phyloP scores from a whole-genome alignment of 2,797 vertebrate species.

The Pseudotriccus pelzelni region DNA sequence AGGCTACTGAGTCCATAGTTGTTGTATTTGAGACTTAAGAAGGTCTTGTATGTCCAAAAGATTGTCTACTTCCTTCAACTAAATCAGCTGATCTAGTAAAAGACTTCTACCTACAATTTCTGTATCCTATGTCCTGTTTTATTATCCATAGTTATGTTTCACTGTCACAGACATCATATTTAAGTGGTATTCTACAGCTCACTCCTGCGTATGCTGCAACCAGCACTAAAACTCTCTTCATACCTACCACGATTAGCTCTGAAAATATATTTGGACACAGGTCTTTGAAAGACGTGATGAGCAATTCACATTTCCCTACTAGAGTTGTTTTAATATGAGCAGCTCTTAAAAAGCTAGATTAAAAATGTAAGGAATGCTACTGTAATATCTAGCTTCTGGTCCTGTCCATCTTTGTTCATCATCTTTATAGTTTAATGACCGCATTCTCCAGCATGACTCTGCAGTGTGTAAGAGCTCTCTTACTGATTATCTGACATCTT shows the following conservation, averaged over 20 bases:
- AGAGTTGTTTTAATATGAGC: neutral
- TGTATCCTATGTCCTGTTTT: neutral
- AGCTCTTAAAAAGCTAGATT: neutral
- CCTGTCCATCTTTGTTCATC: neutral
- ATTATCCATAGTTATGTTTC: neutral
- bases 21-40: neutral
- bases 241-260: neutral
- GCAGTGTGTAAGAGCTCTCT: neutral
- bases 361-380: neutral
- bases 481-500: neutral
- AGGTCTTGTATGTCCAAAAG: neutral
- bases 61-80: neutral
- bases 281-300: neutral
- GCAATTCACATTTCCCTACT: neutral
- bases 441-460: neutral
- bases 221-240: neutral
- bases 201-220: rapidly evolving
- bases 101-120: neutral
- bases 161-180: neutral
- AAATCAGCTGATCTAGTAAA: neutral
- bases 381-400: neutral
- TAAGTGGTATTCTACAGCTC: neutral
- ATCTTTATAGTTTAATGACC: neutral
- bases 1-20: neutral
- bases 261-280: neutral